Evolutionary conservation across 2,888 invertebrate species (phyloP).

Genomic region (Arge pagana): DNA sequence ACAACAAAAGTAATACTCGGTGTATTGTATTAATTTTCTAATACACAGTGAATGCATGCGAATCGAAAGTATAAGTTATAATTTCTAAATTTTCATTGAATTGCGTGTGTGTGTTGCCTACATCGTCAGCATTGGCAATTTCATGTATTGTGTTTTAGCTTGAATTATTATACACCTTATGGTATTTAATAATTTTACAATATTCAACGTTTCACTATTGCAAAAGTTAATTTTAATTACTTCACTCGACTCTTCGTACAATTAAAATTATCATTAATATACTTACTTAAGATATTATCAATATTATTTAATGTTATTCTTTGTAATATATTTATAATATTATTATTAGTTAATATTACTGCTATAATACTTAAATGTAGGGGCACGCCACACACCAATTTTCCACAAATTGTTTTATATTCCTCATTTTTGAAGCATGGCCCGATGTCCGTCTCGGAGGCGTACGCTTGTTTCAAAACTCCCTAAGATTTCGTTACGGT

Average conservation of each 20-base stretch:
- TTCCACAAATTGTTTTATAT: constrained; percentile 21
- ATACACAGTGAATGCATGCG: constrained; percentile 51
- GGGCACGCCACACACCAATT: constrained; percentile 42
- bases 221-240: constrained; percentile 45
- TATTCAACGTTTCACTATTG: constrained; percentile 39
- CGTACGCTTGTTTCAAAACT: constrained; percentile 24
- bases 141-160: constrained; percentile 9
- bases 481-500: constrained; percentile 17
- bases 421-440: constrained; percentile 31
- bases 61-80: constrained; percentile 40
- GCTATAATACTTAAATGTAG: constrained; percentile 55
- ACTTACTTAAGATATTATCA: constrained; percentile 55
- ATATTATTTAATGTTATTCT: constrained; percentile 43
- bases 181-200: constrained; percentile 23
- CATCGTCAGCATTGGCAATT: constrained; percentile 21
- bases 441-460: constrained; percentile 32
- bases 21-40: constrained; percentile 45
- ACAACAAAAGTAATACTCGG: constrained; percentile 51
- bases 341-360: constrained; percentile 52
- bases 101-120: constrained; percentile 23
- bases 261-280: constrained; percentile 49
- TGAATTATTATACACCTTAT: constrained; percentile 13
- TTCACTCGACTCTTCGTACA: constrained; percentile 45
- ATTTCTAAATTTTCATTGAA: constrained; percentile 33
- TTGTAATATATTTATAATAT: constrained; percentile 47